Evolutionary conservation across 2,113 vertebrate genomes (phyloP).

Genomic region (Physeter macrocephalus): DNA sequence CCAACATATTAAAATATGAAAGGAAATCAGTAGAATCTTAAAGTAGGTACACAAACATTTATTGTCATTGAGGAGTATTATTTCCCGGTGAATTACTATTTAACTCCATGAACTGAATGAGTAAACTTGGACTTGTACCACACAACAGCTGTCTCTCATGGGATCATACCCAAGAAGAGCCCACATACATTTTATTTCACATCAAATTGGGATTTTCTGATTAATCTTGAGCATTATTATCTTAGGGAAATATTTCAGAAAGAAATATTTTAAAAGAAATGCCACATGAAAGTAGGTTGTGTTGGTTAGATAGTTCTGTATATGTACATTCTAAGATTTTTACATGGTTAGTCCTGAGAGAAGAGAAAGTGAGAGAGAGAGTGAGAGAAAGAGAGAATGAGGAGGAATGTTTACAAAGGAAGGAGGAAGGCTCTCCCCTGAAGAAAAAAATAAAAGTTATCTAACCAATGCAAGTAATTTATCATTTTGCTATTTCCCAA

Average conservation of each 20-base stretch:
- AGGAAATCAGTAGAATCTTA: neutral
- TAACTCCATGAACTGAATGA: neutral
- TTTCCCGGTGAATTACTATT: neutral
- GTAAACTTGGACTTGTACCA: neutral
- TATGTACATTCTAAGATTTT: neutral
- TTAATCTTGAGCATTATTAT: neutral
- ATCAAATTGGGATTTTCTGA: neutral
- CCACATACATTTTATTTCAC: neutral
- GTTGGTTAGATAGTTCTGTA: neutral
- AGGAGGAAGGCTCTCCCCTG: neutral
- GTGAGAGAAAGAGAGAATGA: neutral
- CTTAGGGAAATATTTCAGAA: neutral
- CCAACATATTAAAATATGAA: neutral
- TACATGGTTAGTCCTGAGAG: neutral
- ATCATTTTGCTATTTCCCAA: conserved; percentile 37
- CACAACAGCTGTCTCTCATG: neutral
- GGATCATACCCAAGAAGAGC: neutral
- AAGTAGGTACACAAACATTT: neutral
- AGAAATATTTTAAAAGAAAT: conserved; percentile 9
- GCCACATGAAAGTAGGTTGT: neutral
- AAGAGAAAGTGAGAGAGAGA: neutral
- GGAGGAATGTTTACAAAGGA: neutral
- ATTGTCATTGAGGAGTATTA: neutral
- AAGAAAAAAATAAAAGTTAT: conserved; percentile 30
- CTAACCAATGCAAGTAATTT: conserved; percentile 33